Conservation (phyloP, 2,888 invertebrate species). For the Yponomeuta cagnagella region DNA sequence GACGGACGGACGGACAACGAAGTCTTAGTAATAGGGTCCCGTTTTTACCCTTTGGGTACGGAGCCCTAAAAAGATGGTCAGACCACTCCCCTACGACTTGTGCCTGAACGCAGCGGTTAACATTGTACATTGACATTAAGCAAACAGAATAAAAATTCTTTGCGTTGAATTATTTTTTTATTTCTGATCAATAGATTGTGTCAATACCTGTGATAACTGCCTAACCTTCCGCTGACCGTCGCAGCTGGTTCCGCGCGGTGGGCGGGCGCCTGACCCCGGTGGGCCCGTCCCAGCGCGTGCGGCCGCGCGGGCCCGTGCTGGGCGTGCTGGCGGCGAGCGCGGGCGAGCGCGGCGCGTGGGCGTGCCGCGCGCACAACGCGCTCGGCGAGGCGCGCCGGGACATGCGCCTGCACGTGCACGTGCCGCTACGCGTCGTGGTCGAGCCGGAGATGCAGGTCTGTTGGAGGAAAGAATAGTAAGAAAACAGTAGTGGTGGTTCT, state of each 20-base stretch:
- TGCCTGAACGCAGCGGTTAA: no score
- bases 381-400: slow-evolving; percentile 82
- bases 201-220: no score
- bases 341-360: slow-evolving; percentile 82
- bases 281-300: slow-evolving; percentile 75
- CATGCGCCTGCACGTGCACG: slow-evolving; percentile 78
- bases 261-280: slow-evolving; percentile 78
- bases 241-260: slow-evolving; percentile 77
- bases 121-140: no score
- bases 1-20: no score
- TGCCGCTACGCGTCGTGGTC: slow-evolving; percentile 78
- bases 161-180: no score
- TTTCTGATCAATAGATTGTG: no score
- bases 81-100: no score
- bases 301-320: slow-evolving; percentile 80
- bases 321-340: slow-evolving; percentile 79
- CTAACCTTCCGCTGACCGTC: slow-evolving; percentile 10
- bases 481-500: no score
- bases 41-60: no score
- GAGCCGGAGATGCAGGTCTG: slow-evolving; percentile 77
- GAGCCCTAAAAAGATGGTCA: no score
- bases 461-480: neutral
- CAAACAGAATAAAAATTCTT: no score
- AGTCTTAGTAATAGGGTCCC: no score
- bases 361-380: slow-evolving; percentile 83